Conservation (phyloP, 92 coral and sea anemone genomes). For the Siderastrea radians region DNA sequence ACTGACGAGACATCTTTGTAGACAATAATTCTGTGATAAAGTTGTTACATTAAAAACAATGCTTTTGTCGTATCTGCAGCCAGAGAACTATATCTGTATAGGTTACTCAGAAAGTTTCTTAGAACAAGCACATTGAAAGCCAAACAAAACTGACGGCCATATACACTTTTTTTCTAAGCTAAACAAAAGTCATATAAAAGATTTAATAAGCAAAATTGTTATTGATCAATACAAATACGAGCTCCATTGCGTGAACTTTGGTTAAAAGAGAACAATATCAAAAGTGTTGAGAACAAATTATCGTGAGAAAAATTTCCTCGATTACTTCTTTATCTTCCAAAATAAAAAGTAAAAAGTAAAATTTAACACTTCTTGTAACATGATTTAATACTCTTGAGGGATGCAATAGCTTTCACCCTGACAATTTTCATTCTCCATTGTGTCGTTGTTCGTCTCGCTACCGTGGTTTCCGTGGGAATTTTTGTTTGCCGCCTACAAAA, state of each 20-base stretch:
- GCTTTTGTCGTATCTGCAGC: background rate
- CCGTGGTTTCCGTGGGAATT: background rate
- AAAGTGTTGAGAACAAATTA: background rate
- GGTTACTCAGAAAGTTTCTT: no score
- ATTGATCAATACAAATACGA: background rate
- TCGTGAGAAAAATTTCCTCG: slow-evolving; percentile 18
- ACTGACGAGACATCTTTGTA: background rate
- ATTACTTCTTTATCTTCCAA: background rate
- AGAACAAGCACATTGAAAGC: no score
- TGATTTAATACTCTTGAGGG: no score
- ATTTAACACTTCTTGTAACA: background rate
- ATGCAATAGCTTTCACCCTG: no score
- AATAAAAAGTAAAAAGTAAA: background rate
- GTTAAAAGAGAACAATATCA: slow-evolving; percentile 3
- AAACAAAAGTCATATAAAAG: no score
- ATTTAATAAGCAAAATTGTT: background rate
- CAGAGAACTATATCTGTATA: no score
- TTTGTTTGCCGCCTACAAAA: background rate
- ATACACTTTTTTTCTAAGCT: background rate
- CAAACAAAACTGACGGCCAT: background rate
- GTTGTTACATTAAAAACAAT: slow-evolving; percentile 11
- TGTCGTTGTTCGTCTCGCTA: background rate
- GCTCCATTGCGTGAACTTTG: slow-evolving; percentile 23
- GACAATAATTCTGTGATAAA: slow-evolving; percentile 4
- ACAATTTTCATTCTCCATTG: background rate